Conservation (phyloP, 1,140 invertebrate species). For the Sinella curviseta region DNA sequence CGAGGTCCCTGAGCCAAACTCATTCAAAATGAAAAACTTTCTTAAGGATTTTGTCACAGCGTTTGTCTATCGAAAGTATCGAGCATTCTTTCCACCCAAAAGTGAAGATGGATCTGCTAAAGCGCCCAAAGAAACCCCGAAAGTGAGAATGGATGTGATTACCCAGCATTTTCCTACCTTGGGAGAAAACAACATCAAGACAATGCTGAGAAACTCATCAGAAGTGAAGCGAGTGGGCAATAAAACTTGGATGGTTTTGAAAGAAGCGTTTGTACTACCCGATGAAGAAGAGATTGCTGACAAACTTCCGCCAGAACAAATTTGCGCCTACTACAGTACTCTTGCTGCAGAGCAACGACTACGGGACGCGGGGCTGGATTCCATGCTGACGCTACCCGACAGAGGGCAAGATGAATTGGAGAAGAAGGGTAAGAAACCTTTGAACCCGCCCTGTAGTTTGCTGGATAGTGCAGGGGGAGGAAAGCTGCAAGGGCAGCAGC, state of each 20-base stretch:
- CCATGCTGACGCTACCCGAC: neutral
- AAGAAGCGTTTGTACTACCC: slow-evolving; percentile 63
- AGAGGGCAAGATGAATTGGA: neutral
- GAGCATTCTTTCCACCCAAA: neutral
- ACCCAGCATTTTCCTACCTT: slow-evolving; percentile 61
- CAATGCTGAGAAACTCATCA: slow-evolving; percentile 63
- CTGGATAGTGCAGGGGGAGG: slow-evolving; percentile 71
- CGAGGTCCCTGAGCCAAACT: slow-evolving; percentile 71
- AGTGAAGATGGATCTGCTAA: slow-evolving; percentile 49
- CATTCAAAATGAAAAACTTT: slow-evolving; percentile 68
- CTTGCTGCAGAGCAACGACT: slow-evolving; percentile 65
- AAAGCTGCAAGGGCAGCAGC: slow-evolving; percentile 57
- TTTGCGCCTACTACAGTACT: slow-evolving; percentile 69
- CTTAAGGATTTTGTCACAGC: slow-evolving; percentile 68
- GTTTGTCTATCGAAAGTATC: slow-evolving; percentile 28
- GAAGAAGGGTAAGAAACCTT: neutral
- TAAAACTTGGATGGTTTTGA: slow-evolving; percentile 53
- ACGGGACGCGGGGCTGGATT: slow-evolving; percentile 50
- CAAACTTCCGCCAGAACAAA: slow-evolving; percentile 69
- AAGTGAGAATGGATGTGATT: neutral
- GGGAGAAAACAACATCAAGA: slow-evolving; percentile 63
- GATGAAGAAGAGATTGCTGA: slow-evolving; percentile 67
- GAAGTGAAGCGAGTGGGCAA: neutral
- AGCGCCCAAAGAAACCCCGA: no score
- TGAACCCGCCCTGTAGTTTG: slow-evolving; percentile 56